Base-by-base conservation (phyloP, 2,888 invertebrate species). In the Dermolepida albohirtum region DNA sequence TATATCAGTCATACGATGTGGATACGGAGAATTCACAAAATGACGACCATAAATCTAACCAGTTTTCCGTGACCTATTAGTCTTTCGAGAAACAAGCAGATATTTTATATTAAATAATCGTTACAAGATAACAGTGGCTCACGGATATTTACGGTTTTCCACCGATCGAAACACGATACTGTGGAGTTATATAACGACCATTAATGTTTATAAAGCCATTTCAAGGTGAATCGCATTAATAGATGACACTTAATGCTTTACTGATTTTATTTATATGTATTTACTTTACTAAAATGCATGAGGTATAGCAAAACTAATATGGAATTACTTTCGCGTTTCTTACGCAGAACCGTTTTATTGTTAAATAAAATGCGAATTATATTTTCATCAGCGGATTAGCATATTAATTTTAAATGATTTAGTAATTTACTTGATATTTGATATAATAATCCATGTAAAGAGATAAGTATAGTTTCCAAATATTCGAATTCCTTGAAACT, bases 141-240 rank as follows among this genome's bases (percentile, higher is more conserved):
- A 62, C 47, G 59, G 59, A 62, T 62, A 62, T 62, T 62, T 62
- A 62, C 59, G 59, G 16, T 62, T 49, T 62, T 62, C 59, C 49
- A 62, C 14, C 29, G 59, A 47, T 47, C 47, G 59, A 49, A 47
- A 62, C 59, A 34, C 34, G 59, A 47, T 62, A 62, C n/a, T 62
- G 49, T 59, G 12, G 27, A 52, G 59, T 62, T 62, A 62, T 62
- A 62, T 62, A 62, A 62, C 39, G 34, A 34, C 39, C 49, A 62
- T 62, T 62, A 62, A 62, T 49, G 49, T 62, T 59, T 59, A 59
- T 59, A 59, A 59, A 59, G 44, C 59, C 59, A 59, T 47, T 66
- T 66, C 68, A 69, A 69, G 68, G 68, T 69, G 52, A 69, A 62
- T 64, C 59, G 47, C 65, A 66, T 66, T 69, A 69, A 59, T 14